Base-by-base conservation (phyloP, 2,888 invertebrate genomes). In the Arrhopalites spinosus region DNA sequence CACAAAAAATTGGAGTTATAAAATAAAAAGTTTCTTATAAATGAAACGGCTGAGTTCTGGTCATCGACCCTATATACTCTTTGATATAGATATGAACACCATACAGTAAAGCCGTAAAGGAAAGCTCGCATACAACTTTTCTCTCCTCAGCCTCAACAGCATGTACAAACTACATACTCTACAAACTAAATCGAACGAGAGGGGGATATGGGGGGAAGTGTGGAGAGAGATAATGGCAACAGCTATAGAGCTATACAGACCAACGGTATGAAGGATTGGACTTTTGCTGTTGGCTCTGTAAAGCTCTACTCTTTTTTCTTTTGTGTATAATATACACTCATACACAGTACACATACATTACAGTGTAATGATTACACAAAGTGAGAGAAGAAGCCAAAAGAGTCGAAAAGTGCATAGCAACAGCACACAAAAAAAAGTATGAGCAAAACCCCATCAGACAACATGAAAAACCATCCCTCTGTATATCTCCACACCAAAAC, bases 371-470 rank as follows among this genome's bases (percentile, higher is more conserved):
- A 2, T 13, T 47, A 47, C 7, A 47, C 47, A 47, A n/a, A 47
- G 47, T 53, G n/a, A 53, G 36, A 36, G 36, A 36, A 36, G 53
- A 13, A 53, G 53, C 36, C 36, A 36, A n/a, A 53, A 23, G 23
- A 23, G 59, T 36, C 59, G 25, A 59, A 59, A 25, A 25, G 59
- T 59, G 59, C 59, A 59, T 59, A 59, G 59, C 59, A 59, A 59
- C 59, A 59, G 25, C 53, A n/a, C 23, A n/a, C 53, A 56, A 8
- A 7, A 50, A 36, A 36, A 36, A 36, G 36, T 11, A 36, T 11
- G 36, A 36, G 36, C n/a, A n/a, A n/a, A 36, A 36, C 3, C 36
- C 3, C 50, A 59, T 25, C 59, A 59, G 59, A 59, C 59, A 59
- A 59, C 11, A 59, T 15, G 15, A 59, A 13, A 59, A n/a, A 53